Percentiles rank a stretch among this genome's conserved stretches.
phyloP scores from a whole-genome alignment of 2,113 vertebrate species.

The Rhea americana region DNA sequence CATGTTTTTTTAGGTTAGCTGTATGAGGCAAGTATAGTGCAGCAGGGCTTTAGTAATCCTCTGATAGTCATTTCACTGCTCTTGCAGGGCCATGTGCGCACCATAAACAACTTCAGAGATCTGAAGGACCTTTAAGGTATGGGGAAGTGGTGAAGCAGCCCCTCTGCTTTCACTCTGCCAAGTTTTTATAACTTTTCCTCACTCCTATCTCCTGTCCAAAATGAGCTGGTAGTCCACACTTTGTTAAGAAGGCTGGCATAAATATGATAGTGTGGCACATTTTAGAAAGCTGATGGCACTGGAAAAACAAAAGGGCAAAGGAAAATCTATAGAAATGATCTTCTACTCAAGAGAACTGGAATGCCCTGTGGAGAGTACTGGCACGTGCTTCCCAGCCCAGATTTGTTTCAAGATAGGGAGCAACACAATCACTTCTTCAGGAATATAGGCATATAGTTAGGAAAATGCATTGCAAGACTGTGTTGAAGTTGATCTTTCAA shows the following conservation, averaged over 20 bases:
- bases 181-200: neutral
- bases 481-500: neutral
- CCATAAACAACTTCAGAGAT: neutral
- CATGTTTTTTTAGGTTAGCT: constrained; percentile 50
- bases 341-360: constrained; percentile 26
- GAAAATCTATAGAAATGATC: neutral
- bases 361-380: fast-evolving
- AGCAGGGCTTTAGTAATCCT: neutral
- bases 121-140: neutral
- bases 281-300: constrained; percentile 18
- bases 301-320: constrained; percentile 35
- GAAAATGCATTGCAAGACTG: neutral
- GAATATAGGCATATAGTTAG: neutral
- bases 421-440: neutral
- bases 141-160: neutral
- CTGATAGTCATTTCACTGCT: neutral
- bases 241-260: neutral
- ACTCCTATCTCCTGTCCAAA: neutral
- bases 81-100: neutral
- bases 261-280: neutral
- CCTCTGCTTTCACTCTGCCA: neutral
- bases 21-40: neutral
- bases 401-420: constrained; percentile 26
- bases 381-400: neutral
- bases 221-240: neutral